A percentile compares a stretch with the other conserved stretches of the same genome.
Evolutionary conservation across 2,888 invertebrate genomes (phyloP).

Genomic region (Caenorhabditis sinica): DNA sequence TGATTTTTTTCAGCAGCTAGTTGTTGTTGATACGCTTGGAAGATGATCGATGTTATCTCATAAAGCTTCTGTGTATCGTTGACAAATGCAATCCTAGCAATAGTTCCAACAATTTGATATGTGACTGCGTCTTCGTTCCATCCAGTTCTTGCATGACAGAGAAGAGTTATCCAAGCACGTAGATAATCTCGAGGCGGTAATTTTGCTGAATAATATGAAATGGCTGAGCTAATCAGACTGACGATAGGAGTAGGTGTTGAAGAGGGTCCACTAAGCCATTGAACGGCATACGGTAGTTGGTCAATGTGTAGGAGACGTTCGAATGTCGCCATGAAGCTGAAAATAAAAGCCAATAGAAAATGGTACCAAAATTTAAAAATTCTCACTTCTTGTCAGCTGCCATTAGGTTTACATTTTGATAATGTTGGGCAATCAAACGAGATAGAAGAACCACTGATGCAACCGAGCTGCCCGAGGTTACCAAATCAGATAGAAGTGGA

Average conservation of each 20-base stretch:
- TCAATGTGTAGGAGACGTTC: slow-evolving; percentile 81
- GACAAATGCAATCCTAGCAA: slow-evolving; percentile 75
- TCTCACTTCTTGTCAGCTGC: slow-evolving; percentile 65
- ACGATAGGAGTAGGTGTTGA: slow-evolving; percentile 79
- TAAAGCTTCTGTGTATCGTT: slow-evolving; percentile 71
- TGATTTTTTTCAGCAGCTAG: slow-evolving; percentile 67
- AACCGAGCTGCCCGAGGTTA: slow-evolving; percentile 71
- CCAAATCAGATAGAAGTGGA: slow-evolving; percentile 66
- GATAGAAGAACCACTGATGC: slow-evolving; percentile 68
- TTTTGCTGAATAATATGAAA: slow-evolving; percentile 71
- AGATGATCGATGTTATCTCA: slow-evolving; percentile 72
- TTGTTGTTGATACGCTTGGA: slow-evolving; percentile 71
- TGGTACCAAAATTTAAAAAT: neutral
- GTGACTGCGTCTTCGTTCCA: slow-evolving; percentile 73
- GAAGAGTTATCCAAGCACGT: slow-evolving; percentile 68
- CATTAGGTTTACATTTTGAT: slow-evolving; percentile 55
- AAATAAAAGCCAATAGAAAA: slow-evolving; percentile 8
- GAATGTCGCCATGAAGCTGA: slow-evolving; percentile 78
- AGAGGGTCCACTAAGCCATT: slow-evolving; percentile 79
- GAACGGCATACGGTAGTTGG: slow-evolving; percentile 78
- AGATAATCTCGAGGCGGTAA: slow-evolving; percentile 61
- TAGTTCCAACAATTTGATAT: slow-evolving; percentile 65
- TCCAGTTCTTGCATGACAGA: slow-evolving; percentile 62
- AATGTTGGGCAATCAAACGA: slow-evolving; percentile 65
- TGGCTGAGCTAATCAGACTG: slow-evolving; percentile 75